Evolutionary conservation across 2,797 vertebrate species (phyloP).

Genomic region (Sebastes trivittatus): DNA sequence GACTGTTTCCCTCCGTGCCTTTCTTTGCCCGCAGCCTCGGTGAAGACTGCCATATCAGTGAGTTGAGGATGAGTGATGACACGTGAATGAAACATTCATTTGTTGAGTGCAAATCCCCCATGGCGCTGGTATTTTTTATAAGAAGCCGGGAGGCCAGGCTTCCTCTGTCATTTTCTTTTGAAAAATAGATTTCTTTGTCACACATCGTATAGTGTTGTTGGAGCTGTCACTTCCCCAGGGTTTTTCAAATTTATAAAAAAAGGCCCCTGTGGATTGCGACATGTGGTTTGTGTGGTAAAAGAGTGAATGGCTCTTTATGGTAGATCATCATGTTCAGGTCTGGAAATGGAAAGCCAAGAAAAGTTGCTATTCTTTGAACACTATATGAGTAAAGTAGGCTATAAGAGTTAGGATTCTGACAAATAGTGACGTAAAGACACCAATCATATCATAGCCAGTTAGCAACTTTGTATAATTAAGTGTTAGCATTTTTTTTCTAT

Average conservation of each 20-base stretch:
- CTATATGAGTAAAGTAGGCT: neutral
- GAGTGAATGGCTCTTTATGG: neutral
- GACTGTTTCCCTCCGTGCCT: constrained; percentile 93
- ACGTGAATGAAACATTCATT: constrained; percentile 27
- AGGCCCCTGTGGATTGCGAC: neutral
- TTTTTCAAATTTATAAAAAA: neutral
- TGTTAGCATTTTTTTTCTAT: neutral
- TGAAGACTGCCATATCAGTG: constrained; percentile 89
- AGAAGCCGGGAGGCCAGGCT: neutral
- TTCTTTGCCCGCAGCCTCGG: constrained; percentile 86
- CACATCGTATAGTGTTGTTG: neutral
- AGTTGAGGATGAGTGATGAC: constrained; percentile 57
- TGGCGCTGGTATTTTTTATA: neutral
- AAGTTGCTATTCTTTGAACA: neutral
- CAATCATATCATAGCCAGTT: neutral
- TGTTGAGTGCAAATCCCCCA: neutral
- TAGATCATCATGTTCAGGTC: neutral
- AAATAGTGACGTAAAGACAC: neutral
- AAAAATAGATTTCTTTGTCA: neutral
- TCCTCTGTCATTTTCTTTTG: neutral
- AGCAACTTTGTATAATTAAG: neutral
- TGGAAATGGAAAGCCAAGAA: neutral
- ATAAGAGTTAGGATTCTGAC: neutral
- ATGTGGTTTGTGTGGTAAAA: neutral
- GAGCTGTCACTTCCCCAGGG: neutral